These are phyloP conservation scores for Leptoteleia sp. DNA, from an alignment of 1,140 invertebrate species.

Conservation along the genomic window DNA sequence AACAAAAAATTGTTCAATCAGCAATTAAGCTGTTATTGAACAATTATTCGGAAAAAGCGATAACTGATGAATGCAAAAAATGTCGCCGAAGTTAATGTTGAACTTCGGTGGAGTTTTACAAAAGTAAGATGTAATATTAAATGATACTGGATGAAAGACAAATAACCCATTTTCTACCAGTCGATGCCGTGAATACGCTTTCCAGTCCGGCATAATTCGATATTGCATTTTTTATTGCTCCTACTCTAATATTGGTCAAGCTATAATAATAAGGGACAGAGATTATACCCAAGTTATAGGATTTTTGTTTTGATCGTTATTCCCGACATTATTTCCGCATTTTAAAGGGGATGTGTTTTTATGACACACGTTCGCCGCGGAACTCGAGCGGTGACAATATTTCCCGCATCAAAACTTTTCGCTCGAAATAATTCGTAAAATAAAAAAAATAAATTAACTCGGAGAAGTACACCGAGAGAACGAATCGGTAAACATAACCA, in stretches of 20 bases:
- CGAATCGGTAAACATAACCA: no score
- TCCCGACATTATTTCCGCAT: not conserved
- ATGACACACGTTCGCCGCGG: no score
- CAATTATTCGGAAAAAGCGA: conserved; percentile 1
- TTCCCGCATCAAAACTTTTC: no score
- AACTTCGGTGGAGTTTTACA: conserved; percentile 2
- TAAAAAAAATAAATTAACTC: no score
- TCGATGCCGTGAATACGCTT: not conserved
- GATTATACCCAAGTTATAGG: conserved; percentile 1
- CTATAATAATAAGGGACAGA: not conserved
- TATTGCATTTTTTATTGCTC: conserved; percentile 6
- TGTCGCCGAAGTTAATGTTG: conserved; percentile 3
- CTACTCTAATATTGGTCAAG: conserved; percentile 1
- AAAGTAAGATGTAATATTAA: conserved; percentile 14
- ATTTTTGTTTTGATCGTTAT: conserved; percentile 1
- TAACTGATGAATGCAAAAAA: not conserved
- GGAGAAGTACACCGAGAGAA: no score
- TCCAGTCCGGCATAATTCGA: not conserved
- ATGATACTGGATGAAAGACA: not conserved
- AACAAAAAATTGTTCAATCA: no score
- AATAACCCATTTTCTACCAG: not conserved
- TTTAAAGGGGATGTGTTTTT: conserved; percentile 9
- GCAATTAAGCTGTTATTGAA: not conserved
- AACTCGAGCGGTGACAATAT: no score
- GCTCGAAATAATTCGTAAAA: no score